Evolutionary conservation across 2,888 invertebrate genomes (phyloP).

Genomic region (Lithosia quadra): DNA sequence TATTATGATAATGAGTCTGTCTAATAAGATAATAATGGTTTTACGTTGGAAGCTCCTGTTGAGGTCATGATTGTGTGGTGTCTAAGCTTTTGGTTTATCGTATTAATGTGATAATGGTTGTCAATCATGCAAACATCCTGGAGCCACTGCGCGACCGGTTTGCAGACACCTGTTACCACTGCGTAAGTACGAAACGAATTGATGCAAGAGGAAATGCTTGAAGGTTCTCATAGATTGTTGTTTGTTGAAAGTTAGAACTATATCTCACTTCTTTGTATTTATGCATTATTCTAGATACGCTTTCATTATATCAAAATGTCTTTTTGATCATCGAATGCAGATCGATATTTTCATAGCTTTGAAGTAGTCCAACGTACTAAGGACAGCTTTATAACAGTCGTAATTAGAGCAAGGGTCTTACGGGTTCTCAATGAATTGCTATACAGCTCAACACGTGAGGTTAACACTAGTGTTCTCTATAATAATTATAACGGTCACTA

Average conservation of each 20-base stretch:
- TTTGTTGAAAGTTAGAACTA: slow-evolving; percentile 73
- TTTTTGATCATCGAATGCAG: slow-evolving; percentile 68
- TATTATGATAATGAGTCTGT: neutral
- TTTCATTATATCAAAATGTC: slow-evolving; percentile 71
- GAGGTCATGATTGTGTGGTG: slow-evolving; percentile 66
- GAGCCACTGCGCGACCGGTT: slow-evolving; percentile 78
- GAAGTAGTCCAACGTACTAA: slow-evolving; percentile 58
- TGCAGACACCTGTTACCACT: slow-evolving; percentile 75
- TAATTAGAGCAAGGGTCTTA: slow-evolving; percentile 51
- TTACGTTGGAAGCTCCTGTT: slow-evolving; percentile 67
- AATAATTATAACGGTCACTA: slow-evolving; percentile 19
- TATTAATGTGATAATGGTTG: slow-evolving; percentile 86
- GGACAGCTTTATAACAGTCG: slow-evolving; percentile 67
- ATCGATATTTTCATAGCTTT: slow-evolving; percentile 66
- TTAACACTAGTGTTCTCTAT: slow-evolving; percentile 26
- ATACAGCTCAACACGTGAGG: slow-evolving; percentile 32
- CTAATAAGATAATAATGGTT: neutral
- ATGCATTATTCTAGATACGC: slow-evolving; percentile 79
- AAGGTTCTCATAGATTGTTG: slow-evolving; percentile 79
- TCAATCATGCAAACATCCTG: slow-evolving; percentile 84
- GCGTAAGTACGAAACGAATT: slow-evolving; percentile 82
- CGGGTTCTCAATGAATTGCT: slow-evolving; percentile 53
- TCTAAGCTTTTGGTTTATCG: slow-evolving; percentile 78
- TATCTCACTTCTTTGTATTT: slow-evolving; percentile 70
- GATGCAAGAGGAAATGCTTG: slow-evolving; percentile 79